Base-by-base conservation (phyloP, 2,113 vertebrate species). In the Rhinopithecus roxellana region DNA sequence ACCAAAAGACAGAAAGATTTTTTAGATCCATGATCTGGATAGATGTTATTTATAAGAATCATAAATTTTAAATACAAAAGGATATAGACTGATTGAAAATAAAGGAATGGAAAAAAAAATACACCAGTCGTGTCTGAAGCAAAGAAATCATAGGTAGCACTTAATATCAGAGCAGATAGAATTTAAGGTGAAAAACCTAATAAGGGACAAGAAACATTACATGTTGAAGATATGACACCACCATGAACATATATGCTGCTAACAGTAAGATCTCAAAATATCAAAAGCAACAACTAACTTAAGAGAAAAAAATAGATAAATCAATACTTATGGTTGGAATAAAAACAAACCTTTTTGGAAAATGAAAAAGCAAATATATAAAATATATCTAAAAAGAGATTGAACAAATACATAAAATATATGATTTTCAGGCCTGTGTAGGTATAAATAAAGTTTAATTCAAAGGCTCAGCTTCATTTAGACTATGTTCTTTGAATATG, bases 141-240 rank as follows among this genome's bases (percentile, higher is more conserved):
- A 78, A 81, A 81, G 83, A 79, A 69, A 95, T 79, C 61, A 87
- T 23, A 61, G 7, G 50, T 50, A 69, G 55, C 5, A 48, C 12
- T 69, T 81, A 75, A 32, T 48, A 55, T 84, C 4, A 84, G 22
- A 43, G 9, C 2, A 92, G 85, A 57, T 81, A 30, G 17, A 75
- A 95, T 72, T 92, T 96, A 90, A 78, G 40, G 27, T 79, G 30
- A 67, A 83, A 90, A 90, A 27, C 43, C 38, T 88, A 89, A 52
- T 52, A 72, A 67, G 72, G 50, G 38, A 59, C 48, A 92, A 79
- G 45, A 3, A 40, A 57, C n/a, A 79, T 55, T 77, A 9, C 70
- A 9, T 85, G 40, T 48, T 57, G 67, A 43, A 77, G 35, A 74
- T 83, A 77, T 16, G 64, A 55, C 50, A 70, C 13, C 74, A 32